phyloP scores from a whole-genome alignment of 2,113 vertebrate species.

The Zosterops borbonicus region DNA sequence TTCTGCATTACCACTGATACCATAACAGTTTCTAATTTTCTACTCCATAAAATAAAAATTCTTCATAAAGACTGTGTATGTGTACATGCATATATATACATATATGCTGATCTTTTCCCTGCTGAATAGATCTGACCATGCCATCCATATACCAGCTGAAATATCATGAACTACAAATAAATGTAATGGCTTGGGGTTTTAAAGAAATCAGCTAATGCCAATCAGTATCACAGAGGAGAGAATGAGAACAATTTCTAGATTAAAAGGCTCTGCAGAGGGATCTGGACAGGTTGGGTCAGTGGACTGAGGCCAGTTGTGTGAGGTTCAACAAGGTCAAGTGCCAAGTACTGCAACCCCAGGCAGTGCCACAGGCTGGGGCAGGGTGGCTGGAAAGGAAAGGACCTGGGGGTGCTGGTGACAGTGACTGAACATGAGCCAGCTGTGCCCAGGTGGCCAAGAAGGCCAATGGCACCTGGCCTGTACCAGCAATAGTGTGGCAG shows the following conservation, averaged over 20 bases:
- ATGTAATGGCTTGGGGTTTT: neutral
- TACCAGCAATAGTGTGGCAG: neutral
- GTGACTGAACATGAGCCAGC: rapidly evolving
- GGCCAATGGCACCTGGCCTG: neutral
- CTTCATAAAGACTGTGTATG: neutral
- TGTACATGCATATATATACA: neutral
- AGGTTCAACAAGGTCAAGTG: neutral
- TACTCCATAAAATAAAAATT: neutral
- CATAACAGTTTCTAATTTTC: neutral
- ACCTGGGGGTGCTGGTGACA: too few species aligned
- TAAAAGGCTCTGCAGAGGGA: neutral
- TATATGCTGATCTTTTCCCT: neutral
- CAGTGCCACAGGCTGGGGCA: neutral
- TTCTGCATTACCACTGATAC: neutral
- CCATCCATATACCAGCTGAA: neutral
- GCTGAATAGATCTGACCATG: neutral
- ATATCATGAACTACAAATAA: neutral
- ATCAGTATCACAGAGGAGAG: neutral
- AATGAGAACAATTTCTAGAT: neutral
- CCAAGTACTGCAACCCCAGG: neutral
- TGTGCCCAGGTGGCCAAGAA: neutral
- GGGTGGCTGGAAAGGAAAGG: neutral
- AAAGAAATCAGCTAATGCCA: neutral
- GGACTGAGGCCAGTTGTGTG: neutral
- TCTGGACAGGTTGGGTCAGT: neutral